Base-by-base conservation (phyloP, 2,113 vertebrate genomes). In the Poeciliopsis turrubarensis region DNA sequence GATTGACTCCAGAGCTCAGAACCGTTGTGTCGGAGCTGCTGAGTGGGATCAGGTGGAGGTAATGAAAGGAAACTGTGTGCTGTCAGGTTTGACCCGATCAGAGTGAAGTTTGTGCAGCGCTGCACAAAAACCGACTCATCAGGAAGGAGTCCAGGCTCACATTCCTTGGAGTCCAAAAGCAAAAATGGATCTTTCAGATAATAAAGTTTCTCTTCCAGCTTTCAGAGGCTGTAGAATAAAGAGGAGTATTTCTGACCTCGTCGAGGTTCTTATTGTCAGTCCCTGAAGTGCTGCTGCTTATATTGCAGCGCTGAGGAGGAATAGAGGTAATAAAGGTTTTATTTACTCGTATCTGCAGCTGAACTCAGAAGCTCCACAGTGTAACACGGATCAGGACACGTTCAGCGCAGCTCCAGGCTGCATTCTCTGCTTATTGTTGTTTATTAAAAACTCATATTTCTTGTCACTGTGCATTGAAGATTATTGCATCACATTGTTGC, bases 261-360 rank as follows among this genome's bases (percentile, higher is more conserved):
- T 65, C 81, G 70, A 62, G 51, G 34, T 77, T 68, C 84, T 86
- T 85, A 86, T 84, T 89, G 81, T 63, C 73, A 75, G 75, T 86
- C 80, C 88, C 64, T 67, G 82, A 81, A 85, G 87, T 81, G 63
- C 67, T 25, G 34, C 77, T 85, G 78, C 70, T 71, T 86, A 80
- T 90, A 91, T 91, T 90, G 85, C 89, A 90, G 90, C 88, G 82
- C 83, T 88, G 90, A 83, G 83, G 82, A 72, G 89, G 83, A 90
- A 90, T 91, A 87, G 84, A 87, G 78, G 89, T 85, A 94, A 94
- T 94, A 93, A 93, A 84, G 69, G 74, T 65, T 86, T 92, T 92
- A 93, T 94, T 94, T 93, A 94, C 92, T 79, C 78, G 88, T 89
- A 91, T 84, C 89, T 83, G 85, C 65, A 80, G 82, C 79, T 57